Percentiles rank a stretch among this genome's conserved stretches.
These are phyloP conservation scores for Pteropus rufus DNA, from an alignment of 2,797 vertebrate species.

Conservation along the genomic window DNA sequence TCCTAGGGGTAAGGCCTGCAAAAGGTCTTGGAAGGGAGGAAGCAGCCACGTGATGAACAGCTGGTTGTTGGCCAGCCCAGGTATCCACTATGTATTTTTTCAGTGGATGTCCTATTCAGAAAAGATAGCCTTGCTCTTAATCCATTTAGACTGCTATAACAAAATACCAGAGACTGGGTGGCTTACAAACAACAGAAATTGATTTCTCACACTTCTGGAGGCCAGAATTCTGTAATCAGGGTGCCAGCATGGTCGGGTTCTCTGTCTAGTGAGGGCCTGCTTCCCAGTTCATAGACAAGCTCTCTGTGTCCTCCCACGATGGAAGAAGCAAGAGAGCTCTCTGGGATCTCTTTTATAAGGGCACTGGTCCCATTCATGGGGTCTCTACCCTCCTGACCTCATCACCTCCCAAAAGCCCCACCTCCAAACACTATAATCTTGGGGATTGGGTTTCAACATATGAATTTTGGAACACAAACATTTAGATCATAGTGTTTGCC, in stretches of 20 bases:
- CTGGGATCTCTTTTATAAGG: not conserved
- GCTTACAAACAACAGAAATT: not conserved
- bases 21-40: not conserved
- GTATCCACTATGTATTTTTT: not conserved
- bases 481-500: not conserved
- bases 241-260: not conserved
- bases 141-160: not conserved
- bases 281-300: not conserved
- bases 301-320: not conserved
- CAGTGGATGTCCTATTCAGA: not conserved
- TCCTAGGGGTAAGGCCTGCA: not conserved
- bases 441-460: not conserved
- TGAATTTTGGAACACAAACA: not conserved
- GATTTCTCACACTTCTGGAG: not conserved
- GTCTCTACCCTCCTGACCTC: not conserved
- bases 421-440: not conserved
- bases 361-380: not conserved
- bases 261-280: not conserved
- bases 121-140: not conserved
- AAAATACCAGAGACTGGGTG: not conserved
- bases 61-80: not conserved
- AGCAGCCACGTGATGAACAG: not conserved
- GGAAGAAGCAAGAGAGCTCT: not conserved
- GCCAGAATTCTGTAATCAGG: not conserved
- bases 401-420: not conserved